These are phyloP conservation scores for Drosophila kanekoi DNA, from an alignment of 2,888 invertebrate genomes.

Conservation along the genomic window DNA sequence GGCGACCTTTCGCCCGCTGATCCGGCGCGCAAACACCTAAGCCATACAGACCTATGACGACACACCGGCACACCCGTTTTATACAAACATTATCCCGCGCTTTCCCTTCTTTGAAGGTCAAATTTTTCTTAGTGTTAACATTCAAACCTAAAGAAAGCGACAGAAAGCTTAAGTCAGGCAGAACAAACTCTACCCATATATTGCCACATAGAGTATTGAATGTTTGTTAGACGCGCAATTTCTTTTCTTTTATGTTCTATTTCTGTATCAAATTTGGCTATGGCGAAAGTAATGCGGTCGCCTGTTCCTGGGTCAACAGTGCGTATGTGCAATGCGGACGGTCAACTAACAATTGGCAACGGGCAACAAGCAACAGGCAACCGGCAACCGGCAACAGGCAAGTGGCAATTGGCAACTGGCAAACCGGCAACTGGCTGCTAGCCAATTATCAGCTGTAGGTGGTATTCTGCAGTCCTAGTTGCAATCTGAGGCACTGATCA, in stretches of 20 bases:
- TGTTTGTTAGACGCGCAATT: neutral
- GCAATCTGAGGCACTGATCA: conserved; percentile 56
- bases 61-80: too few relatives aligned
- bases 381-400: conserved; percentile 12
- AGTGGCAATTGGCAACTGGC: conserved; percentile 21
- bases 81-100: too few relatives aligned
- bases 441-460: conserved; percentile 55
- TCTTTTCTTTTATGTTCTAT: conserved; percentile 4
- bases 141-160: too few relatives aligned
- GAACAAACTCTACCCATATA: neutral
- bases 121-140: too few relatives aligned
- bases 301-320: conserved; percentile 58
- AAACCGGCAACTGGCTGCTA: conserved; percentile 28
- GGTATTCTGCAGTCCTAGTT: conserved; percentile 21
- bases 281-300: conserved; percentile 63
- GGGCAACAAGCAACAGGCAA: neutral
- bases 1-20: too few relatives aligned
- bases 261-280: conserved; percentile 31
- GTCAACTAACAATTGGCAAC: conserved; percentile 18
- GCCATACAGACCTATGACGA: too few relatives aligned
- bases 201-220: neutral
- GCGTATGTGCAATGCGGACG: conserved; percentile 64
- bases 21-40: too few relatives aligned
- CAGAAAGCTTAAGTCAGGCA: too few relatives aligned
- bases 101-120: too few relatives aligned